Conservation (phyloP, 2,113 vertebrate species). For the Hippolais icterina region DNA sequence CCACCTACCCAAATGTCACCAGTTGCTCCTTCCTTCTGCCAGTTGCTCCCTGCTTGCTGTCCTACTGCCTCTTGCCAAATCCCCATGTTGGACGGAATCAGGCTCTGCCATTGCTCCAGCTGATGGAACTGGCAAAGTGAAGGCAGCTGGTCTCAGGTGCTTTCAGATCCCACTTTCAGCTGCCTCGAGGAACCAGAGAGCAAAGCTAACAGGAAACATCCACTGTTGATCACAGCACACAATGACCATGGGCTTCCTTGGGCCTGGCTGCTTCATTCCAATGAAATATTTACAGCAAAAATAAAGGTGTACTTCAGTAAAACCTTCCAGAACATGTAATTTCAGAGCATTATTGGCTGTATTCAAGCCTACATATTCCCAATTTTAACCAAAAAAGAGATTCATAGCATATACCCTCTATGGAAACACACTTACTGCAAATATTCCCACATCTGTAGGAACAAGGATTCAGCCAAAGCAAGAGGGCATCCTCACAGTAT, state of each 20-base stretch:
- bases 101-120: background rate
- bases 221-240: background rate
- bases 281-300: background rate
- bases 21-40: background rate
- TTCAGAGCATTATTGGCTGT: background rate
- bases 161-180: background rate
- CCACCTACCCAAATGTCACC: background rate
- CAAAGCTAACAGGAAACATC: background rate
- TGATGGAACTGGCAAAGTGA: background rate
- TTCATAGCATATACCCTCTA: background rate
- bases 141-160: background rate
- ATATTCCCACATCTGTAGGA: background rate
- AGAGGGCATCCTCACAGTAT: background rate
- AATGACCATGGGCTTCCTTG: background rate
- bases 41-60: background rate
- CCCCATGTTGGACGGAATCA: background rate
- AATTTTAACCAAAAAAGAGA: background rate
- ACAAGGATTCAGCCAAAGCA: background rate
- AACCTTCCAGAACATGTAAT: background rate
- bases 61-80: background rate
- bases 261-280: background rate
- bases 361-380: background rate
- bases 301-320: background rate
- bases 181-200: accelerated
- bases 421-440: background rate